phyloP scores from a whole-genome alignment of 2,113 vertebrate genomes.

The Amblyopsis rosae region DNA sequence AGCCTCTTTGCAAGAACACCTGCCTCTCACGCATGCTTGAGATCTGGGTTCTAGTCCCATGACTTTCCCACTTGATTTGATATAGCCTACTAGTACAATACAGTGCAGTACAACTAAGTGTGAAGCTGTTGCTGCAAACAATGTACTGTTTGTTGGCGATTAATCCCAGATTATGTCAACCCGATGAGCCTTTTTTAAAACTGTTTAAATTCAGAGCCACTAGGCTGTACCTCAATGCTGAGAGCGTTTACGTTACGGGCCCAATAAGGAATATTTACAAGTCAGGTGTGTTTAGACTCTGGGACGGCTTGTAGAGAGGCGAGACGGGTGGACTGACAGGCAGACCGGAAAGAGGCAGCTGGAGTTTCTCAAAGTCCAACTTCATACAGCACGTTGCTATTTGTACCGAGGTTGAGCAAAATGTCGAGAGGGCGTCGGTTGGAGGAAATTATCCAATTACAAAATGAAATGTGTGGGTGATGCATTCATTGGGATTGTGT shows the following conservation, averaged over 20 bases:
- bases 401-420: slow-evolving; percentile 38
- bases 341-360: slow-evolving; percentile 40
- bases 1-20: too few relatives aligned
- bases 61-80: too few relatives aligned
- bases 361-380: slow-evolving; percentile 51
- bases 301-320: not conserved
- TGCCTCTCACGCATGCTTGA: too few relatives aligned
- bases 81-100: too few relatives aligned
- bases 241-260: slow-evolving; percentile 60
- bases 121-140: too few relatives aligned
- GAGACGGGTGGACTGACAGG: slow-evolving; percentile 15
- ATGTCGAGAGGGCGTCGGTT: slow-evolving; percentile 24
- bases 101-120: too few relatives aligned
- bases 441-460: slow-evolving; percentile 22
- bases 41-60: too few relatives aligned
- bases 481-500: not conserved
- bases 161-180: too few relatives aligned
- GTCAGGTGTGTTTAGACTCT: slow-evolving; percentile 72
- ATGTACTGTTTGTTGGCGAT: too few relatives aligned
- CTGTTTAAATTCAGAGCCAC: slow-evolving; percentile 44
- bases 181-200: too few relatives aligned
- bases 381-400: slow-evolving; percentile 36
- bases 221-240: slow-evolving; percentile 31
- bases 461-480: not conserved
- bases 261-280: slow-evolving; percentile 70